A percentile compares a stretch with the other conserved stretches of the same genome.
Conservation (phyloP, 1,140 invertebrate genomes). For the Heterodera schachtii region DNA sequence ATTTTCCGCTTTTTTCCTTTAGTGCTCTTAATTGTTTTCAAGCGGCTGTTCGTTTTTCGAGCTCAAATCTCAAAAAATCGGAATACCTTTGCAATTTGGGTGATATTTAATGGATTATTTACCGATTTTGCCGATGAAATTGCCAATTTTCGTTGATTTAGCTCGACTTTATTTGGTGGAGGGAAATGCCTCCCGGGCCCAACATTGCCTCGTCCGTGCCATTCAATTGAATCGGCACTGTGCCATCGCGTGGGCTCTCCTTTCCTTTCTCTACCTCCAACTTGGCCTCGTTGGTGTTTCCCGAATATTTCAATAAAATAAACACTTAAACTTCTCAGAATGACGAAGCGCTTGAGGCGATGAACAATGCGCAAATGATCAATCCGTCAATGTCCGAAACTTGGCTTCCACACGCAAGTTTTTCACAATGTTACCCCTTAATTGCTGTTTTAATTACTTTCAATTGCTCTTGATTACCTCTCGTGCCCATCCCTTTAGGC, state of each 20-base stretch:
- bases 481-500: slow-evolving; percentile 39
- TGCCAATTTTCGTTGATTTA: neutral
- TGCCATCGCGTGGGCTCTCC: slow-evolving; percentile 41
- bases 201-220: slow-evolving; percentile 52
- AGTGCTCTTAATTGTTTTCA: slow-evolving; percentile 35
- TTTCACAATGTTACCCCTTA: neutral
- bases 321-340: slow-evolving; percentile 30
- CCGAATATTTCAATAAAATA: neutral
- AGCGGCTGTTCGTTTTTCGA: slow-evolving; percentile 31
- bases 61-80: slow-evolving; percentile 40
- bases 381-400: slow-evolving; percentile 51
- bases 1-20: slow-evolving; percentile 35
- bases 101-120: neutral
- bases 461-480: neutral
- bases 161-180: slow-evolving; percentile 30
- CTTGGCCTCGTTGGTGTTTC: slow-evolving; percentile 40
- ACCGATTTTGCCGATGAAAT: neutral
- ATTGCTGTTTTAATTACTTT: neutral
- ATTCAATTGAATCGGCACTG: slow-evolving; percentile 49
- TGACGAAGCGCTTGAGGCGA: slow-evolving; percentile 41
- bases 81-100: slow-evolving; percentile 45
- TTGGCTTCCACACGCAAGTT: slow-evolving; percentile 41
- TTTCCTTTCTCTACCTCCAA: slow-evolving; percentile 41
- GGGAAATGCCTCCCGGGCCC: slow-evolving; percentile 25
- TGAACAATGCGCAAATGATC: slow-evolving; percentile 52